Conservation (phyloP, 2,113 vertebrate species). For the Steatornis caripensis region DNA sequence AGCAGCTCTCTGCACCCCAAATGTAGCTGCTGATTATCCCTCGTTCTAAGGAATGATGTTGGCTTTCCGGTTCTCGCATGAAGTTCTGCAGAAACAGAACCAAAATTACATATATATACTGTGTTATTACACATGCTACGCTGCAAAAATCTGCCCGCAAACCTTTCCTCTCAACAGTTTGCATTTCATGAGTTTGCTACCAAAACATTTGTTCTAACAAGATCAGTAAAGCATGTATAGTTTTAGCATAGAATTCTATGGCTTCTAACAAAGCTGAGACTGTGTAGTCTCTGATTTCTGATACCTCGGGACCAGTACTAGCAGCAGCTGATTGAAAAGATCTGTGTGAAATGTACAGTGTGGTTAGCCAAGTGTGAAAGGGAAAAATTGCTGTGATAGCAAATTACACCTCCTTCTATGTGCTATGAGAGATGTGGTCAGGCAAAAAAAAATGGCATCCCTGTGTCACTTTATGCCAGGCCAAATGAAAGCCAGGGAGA, state of each 20-base stretch:
- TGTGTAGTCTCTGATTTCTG: neutral
- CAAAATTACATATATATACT: neutral
- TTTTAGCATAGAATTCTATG: neutral
- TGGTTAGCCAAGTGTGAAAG: constrained; percentile 4
- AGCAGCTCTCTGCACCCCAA: neutral
- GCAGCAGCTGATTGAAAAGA: neutral
- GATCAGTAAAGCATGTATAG: neutral
- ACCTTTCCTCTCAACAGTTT: neutral
- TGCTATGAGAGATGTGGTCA: constrained; percentile 1
- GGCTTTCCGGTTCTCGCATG: neutral
- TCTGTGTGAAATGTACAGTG: neutral
- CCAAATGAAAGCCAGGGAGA: neutral
- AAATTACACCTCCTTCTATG: neutral
- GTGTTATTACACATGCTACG: neutral
- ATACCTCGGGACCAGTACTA: neutral
- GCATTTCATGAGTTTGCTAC: neutral
- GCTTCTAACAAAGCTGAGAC: neutral
- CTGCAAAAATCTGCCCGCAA: neutral
- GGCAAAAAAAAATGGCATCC: neutral
- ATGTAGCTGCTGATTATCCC: neutral
- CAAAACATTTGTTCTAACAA: neutral
- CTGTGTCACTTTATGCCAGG: neutral
- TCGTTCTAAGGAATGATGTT: neutral
- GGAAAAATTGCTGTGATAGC: constrained; percentile 2
- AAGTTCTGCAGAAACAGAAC: neutral